Evolutionary conservation across 2,888 invertebrate species (phyloP).

Genomic region (Ophion obscuratus): DNA sequence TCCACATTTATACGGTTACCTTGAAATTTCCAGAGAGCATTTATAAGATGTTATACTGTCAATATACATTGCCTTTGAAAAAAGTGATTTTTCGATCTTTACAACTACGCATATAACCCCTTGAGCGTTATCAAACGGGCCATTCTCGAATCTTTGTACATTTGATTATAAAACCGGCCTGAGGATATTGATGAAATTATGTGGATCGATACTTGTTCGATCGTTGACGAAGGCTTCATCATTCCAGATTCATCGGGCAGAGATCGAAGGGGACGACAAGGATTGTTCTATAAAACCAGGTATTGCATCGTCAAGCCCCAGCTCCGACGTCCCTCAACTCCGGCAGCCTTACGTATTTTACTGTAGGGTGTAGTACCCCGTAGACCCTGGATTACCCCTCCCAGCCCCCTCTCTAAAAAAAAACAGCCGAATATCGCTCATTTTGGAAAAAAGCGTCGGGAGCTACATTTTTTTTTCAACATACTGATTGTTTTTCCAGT

Average conservation of each 20-base stretch:
- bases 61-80: no score
- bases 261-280: conserved; percentile 61
- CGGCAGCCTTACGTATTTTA: conserved; percentile 81
- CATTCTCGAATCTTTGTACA: background rate
- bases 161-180: background rate
- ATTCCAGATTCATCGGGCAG: conserved; percentile 73
- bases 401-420: background rate
- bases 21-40: no score
- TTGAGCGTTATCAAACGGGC: background rate
- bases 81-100: no score
- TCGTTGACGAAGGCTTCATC: conserved; percentile 30
- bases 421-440: background rate
- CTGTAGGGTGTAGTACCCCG: conserved; percentile 77
- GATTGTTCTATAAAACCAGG: conserved; percentile 76
- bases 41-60: no score
- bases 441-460: background rate
- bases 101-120: no score
- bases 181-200: background rate
- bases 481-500: conserved; percentile 26
- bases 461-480: background rate
- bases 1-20: no score
- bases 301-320: conserved; percentile 79
- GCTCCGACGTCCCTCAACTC: conserved; percentile 76
- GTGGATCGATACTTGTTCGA: background rate
- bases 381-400: conserved; percentile 4